Evolutionary conservation across 1,140 invertebrate genomes (phyloP), one percentile per base, ranked within the genome.

Genomic region (Plectrocnemia conspersa): DNA sequence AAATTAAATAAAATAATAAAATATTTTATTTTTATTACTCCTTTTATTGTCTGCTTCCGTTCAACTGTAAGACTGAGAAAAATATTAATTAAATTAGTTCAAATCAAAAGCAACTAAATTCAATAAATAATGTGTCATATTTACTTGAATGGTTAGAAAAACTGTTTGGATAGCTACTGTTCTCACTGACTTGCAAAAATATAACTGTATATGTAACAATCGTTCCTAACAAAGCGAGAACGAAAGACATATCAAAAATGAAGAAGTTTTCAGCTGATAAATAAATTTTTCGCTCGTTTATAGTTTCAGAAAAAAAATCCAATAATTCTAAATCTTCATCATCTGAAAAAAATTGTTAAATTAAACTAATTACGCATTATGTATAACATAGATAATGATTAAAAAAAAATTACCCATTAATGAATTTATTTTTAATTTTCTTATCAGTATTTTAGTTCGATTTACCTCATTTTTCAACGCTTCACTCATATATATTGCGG

Each of bases 261-360:
- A 56, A 56, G 32, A 50, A 56, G 38, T 56, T 44, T 9, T 56
- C 50, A 5, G 54, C 54, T 11, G 54, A 44, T 13, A 56, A 44
- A 25, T 35, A 44, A 16, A 50, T 16, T 22, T 50, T 52, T n/a
- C 54, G 29, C 24, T 10, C 38, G 9, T 15, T n/a, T 10, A 50
- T 21, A 19, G 50, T 50, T 22, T 56, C 24, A n/a, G 47, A 42
- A 16, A 56, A 56, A 29, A 36, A 50, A 7, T 25, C 19, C 13
- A 56, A 23, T 15, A 50, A n/a, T 18, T 50, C 47, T 5, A 25
- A 13, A 7, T 56, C 46, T 10, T n/a, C 21, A 32, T 56, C 36
- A 23, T 24, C 54, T 56, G 29, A 18, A 56, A 42, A 11, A 13
- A 32, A 55, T 38, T 38, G 18, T 35, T n/a, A 32, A 32, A 32